Base-by-base conservation (phyloP, 2,888 invertebrate species). In the Hirtodrosophila alboralis region DNA sequence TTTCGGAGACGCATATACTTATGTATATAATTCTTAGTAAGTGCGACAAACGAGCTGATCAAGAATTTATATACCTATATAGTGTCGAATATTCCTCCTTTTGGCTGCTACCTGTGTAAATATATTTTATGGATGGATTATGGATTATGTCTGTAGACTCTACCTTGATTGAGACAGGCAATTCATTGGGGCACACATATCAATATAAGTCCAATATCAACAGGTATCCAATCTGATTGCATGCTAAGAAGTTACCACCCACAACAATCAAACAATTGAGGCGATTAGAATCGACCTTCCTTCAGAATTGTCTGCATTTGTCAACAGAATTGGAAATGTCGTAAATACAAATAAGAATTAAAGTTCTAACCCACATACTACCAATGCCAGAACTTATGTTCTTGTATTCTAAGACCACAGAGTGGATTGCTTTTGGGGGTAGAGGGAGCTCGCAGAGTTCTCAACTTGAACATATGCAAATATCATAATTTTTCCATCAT, bases 401-500 rank as follows among this genome's bases (percentile, higher is more conserved):
- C 16, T 54, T 23, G 43, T 41, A 36, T 36, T 41, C 7, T 2
- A 9, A 10, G n/a, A 6, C 8, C 31, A 30, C 31, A 12, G 26
- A 47, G 28, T 34, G 34, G 13, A 5, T 23, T 7, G 23, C 6
- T 23, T 23, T 6, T 6, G 23, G 8, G 23, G 40, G 14, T 10
- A 10, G 5, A 9, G 13, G 5, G 13, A 30, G 23, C 41, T 70
- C 6, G 23, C 43, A 44, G 30, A 51, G 58, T 36, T 70, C 57
- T 60, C 70, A 68, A 74, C 79, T 75, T 79, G 73, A 83, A 54
- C 64, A 66, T 84, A 84, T 77, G 75, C 75, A 80, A 84, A 84
- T 81, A 80, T 77, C 70, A 81, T 81, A 78, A 81, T 84, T 81
- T 65, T 54, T 38, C 57, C 59, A 61, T 63, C 78, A 53, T 72